Base-by-base conservation (phyloP, 92 coral and sea anemone species). In the Metridium senile region DNA sequence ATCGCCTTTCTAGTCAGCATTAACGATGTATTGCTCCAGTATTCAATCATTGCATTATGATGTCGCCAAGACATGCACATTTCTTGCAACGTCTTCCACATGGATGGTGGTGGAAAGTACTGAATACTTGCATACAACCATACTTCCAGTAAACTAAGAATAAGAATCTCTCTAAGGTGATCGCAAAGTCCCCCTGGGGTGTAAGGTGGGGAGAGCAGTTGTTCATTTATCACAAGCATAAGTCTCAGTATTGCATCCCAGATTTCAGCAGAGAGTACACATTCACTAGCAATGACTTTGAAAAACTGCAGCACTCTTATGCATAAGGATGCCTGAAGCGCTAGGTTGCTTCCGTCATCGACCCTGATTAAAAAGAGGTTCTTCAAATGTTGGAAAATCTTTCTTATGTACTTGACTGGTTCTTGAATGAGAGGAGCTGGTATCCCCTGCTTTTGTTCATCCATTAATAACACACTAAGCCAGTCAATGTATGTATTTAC, bases 71-170 rank as follows among this genome's bases (percentile, higher is more conserved):
- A 87, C 81, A 89, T 72, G 69, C 99, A 96, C 66, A 96, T 84
- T 72, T 96, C 99, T 71, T 96, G 93, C 72, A 96, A 54, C 2
- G 99, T 96, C 58, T 96, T 96, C 99, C 99, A 96, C 85, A 93
- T 78, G 0, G 99, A 91, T 0, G 99, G 99, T 7, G 94, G 85
- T 9, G 98, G 99, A 29, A 96, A 96, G 34, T 87, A 88, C 77
- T 91, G 87, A 10, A 78, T 73, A 65, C 97, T 83, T 25, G 99
- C 99, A 63, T 88, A 86, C 28, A 96, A 88, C 99, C 99, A 96
- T 10, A 96, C 97, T 43, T 96, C 99, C 17, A 93, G 68, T 31
- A 96, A 71, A 52, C 86, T 89, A 77, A 88, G 87, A 47, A 96
- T 93, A 18, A 96, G 70, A 13, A 90, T 79, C 28, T 89, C 94